These are phyloP conservation scores for Luidia sarsii DNA, from an alignment of 53 echinoderm and acorn worm genomes.

Conservation along the genomic window DNA sequence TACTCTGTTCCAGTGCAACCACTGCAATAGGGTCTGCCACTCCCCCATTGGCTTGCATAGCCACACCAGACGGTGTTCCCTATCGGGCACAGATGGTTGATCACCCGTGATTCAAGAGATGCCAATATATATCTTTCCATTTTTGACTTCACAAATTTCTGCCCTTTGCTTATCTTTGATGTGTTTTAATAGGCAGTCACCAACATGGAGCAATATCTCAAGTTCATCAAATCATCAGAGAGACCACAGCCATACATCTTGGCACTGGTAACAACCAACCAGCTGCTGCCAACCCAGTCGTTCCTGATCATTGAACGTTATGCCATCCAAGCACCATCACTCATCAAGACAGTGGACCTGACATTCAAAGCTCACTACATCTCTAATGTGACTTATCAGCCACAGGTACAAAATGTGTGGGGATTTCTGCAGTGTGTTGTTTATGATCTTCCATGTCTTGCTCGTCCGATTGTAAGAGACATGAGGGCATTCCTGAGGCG, in stretches of 20 bases:
- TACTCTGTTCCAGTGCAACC: neutral
- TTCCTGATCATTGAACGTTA: neutral
- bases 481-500: neutral
- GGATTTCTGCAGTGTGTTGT: neutral
- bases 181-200: neutral
- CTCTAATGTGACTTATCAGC: neutral
- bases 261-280: neutral
- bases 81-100: no score
- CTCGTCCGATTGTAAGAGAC: neutral
- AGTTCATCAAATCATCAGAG: neutral
- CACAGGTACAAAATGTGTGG: neutral
- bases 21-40: neutral
- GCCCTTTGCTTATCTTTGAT: neutral
- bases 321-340: neutral
- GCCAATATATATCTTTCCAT: neutral
- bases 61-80: neutral
- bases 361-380: neutral
- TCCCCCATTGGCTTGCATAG: neutral
- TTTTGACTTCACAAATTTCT: neutral
- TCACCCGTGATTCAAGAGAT: neutral
- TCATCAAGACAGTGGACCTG: neutral
- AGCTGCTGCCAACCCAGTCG: neutral
- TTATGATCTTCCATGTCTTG: neutral
- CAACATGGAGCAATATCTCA: neutral
- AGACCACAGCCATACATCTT: neutral